Conservation (phyloP, 2,113 vertebrate species). For the Pelecanoides urinatrix region DNA sequence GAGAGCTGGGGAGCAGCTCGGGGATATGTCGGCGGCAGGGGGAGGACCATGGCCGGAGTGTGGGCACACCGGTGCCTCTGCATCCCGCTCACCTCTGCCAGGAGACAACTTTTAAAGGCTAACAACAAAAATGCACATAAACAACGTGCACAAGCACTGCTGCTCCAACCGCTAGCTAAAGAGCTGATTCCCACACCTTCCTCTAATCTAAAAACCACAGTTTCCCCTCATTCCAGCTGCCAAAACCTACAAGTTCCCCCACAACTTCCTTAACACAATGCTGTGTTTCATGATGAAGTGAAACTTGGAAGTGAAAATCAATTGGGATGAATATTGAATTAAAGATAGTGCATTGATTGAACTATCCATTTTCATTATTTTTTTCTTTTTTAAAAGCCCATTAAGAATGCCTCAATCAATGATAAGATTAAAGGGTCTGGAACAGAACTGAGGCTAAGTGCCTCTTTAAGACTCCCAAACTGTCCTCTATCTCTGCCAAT, state of each 20-base stretch:
- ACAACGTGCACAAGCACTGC: neutral
- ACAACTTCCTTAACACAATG: slow-evolving; percentile 53
- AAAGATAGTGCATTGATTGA: neutral
- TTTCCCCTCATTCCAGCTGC: slow-evolving; percentile 43
- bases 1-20: neutral
- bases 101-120: neutral
- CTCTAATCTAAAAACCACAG: slow-evolving; percentile 60
- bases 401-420: neutral
- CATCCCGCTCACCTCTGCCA: neutral
- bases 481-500: neutral
- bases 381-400: neutral
- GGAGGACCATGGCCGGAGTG: neutral
- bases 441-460: neutral
- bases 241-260: slow-evolving; percentile 46
- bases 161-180: neutral
- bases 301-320: slow-evolving; percentile 39
- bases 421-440: neutral
- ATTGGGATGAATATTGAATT: slow-evolving; percentile 32
- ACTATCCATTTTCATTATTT: neutral
- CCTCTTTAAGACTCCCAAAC: neutral
- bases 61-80: neutral
- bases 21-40: neutral
- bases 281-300: neutral
- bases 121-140: neutral
- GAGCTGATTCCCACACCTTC: slow-evolving; percentile 49